Base-by-base conservation (phyloP, 2,113 vertebrate genomes). In the Crocuta crocuta region DNA sequence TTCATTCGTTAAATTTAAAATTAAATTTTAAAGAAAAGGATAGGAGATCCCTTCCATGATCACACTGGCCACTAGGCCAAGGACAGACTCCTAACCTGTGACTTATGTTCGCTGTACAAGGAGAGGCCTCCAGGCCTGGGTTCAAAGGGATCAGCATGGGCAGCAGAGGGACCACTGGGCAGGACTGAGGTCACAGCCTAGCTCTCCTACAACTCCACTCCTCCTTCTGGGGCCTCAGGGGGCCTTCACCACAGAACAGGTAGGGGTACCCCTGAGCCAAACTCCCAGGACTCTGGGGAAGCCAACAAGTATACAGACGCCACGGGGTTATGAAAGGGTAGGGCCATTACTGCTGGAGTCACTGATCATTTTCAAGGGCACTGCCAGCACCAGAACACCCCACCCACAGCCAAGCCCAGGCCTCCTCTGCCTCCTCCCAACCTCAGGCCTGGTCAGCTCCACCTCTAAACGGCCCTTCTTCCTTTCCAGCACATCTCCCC, bases 111-210 rank as follows among this genome's bases (percentile, higher is more conserved):
- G 10, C 16, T 31, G 63, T 33, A 23, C 28, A 45, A 73, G 10
- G 7, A 53, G 31, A n/a, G 10, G 33, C 26, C 43, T 21, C 10
- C 31, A 2, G 5, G 33, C 58, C 0, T 4, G 43, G 73, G 39
- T 12, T 55, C 26, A 7, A 73, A 80, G 63, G 45, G 31, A 12
- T 43, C 26, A 66, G 35, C 6, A 26, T 1, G 4, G 39, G 23
- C 19, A 16, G 43, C 21, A 26, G 61, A 70, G 45, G 17, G 17
- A 26, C 33, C 0, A 0, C 3, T 8, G 26, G 70, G 12, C 12
- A 45, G 74, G 17, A 10, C 17, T 0, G 19, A 12, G 61, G 0
- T 15, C 33, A 31, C 15, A 4, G 8, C 26, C 43, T 63, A n/a
- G 19, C 45, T 65, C 66, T 0, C 1, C 85, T n/a, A 24, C 26